Evolutionary conservation across 2,888 invertebrate genomes (phyloP).

Genomic region (Nymphalis c-album): DNA sequence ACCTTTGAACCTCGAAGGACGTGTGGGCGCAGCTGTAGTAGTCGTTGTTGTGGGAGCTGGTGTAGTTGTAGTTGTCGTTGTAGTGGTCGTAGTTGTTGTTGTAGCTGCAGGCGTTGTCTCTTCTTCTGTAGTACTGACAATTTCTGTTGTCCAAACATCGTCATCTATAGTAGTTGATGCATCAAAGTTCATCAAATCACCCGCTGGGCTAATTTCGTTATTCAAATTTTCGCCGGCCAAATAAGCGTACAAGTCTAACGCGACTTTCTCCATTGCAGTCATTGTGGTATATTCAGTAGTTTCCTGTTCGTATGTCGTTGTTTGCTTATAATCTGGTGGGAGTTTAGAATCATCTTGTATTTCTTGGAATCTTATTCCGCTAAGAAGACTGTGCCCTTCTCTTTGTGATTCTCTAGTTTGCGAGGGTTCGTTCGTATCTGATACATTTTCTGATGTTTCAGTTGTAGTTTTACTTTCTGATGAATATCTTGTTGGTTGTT

Average conservation of each 20-base stretch:
- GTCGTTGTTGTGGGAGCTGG: constrained; percentile 77
- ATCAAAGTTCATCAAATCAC: constrained; percentile 60
- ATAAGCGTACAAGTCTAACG: constrained; percentile 90
- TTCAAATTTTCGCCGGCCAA: constrained; percentile 84
- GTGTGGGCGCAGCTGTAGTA: constrained; percentile 66
- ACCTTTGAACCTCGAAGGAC: constrained; percentile 72
- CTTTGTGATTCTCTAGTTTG: constrained; percentile 61
- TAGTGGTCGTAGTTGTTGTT: constrained; percentile 81
- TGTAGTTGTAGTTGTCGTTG: constrained; percentile 79
- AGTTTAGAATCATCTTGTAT: constrained; percentile 70
- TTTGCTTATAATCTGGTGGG: constrained; percentile 67
- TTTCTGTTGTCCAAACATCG: constrained; percentile 72
- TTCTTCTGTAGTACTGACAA: constrained; percentile 71
- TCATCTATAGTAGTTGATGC: constrained; percentile 66
- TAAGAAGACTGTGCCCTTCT: constrained; percentile 69
- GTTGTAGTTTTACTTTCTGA: constrained; percentile 77
- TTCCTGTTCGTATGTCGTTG: constrained; percentile 69
- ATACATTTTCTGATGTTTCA: constrained; percentile 77
- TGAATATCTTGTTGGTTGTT: constrained; percentile 70
- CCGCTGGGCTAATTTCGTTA: constrained; percentile 76
- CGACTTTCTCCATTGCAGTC: constrained; percentile 90
- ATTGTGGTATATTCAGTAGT: constrained; percentile 84
- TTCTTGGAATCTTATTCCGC: constrained; percentile 67
- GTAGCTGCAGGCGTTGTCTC: constrained; percentile 76
- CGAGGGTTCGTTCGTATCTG: constrained; percentile 55